These are phyloP conservation scores for Opisthocomus hoazin DNA, from an alignment of 2,113 vertebrate species.

Conservation along the genomic window DNA sequence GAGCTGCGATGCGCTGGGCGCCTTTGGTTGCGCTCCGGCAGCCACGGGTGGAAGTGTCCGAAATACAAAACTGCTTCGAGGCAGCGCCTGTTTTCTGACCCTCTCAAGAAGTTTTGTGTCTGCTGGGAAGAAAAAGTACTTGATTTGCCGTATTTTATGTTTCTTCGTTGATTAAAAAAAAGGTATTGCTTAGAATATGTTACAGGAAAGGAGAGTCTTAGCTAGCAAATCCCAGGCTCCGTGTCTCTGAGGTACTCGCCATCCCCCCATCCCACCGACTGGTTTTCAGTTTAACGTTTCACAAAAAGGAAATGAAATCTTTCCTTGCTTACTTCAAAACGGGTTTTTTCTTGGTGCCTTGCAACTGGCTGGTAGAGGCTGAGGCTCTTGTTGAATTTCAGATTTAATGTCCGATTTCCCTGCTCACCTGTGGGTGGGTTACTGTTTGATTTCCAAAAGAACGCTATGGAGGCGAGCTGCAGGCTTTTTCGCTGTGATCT, in stretches of 20 bases:
- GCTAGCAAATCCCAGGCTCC: background rate
- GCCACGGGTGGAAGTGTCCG: background rate
- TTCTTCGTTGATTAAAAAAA: background rate
- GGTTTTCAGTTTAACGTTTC: background rate
- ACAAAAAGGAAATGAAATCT: background rate
- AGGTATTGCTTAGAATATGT: background rate
- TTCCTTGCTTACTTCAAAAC: background rate
- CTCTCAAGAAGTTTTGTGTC: background rate
- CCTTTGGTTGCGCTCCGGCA: background rate
- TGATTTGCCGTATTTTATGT: background rate
- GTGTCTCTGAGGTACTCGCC: background rate
- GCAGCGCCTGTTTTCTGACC: background rate
- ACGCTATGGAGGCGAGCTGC: background rate
- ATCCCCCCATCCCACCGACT: background rate
- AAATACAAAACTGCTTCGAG: fast-evolving
- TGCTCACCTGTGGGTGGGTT: background rate
- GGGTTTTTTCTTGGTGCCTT: background rate
- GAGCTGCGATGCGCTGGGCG: fast-evolving
- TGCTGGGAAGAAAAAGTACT: background rate
- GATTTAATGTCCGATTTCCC: background rate
- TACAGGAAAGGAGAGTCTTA: background rate
- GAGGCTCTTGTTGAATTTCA: background rate
- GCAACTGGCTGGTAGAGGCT: background rate
- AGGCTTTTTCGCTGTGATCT: background rate
- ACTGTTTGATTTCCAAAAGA: background rate